phyloP scores from a whole-genome alignment of 2,797 vertebrate genomes.

The Halcyon chelicuti region DNA sequence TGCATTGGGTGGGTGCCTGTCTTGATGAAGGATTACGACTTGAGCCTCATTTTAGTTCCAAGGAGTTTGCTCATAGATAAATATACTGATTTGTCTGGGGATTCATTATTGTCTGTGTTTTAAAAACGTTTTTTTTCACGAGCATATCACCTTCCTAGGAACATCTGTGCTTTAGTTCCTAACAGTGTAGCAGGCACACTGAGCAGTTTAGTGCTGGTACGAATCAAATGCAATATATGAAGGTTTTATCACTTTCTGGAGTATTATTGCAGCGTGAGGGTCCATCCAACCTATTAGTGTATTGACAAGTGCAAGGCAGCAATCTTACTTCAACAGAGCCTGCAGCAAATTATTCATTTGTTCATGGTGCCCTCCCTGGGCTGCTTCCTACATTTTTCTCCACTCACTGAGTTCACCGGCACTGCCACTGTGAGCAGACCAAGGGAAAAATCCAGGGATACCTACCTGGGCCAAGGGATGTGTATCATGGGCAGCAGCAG shows the following conservation, averaged over 20 bases:
- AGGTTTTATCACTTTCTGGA: not conserved
- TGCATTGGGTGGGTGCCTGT: fast-evolving
- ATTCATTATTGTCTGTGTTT: not conserved
- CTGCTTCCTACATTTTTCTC: not conserved
- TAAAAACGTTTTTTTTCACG: not conserved
- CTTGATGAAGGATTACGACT: not conserved
- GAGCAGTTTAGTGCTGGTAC: not conserved
- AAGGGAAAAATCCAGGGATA: not conserved
- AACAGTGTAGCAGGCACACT: not conserved
- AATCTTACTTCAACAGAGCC: not conserved
- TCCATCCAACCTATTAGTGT: not conserved
- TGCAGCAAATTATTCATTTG: not conserved
- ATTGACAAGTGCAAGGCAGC: not conserved
- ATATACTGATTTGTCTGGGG: not conserved
- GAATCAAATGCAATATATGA: not conserved
- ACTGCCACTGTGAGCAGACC: not conserved
- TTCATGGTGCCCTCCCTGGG: fast-evolving
- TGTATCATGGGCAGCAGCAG: not conserved
- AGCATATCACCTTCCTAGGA: not conserved
- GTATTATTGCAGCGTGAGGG: not conserved
- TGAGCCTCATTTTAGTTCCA: not conserved
- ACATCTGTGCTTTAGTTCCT: not conserved
- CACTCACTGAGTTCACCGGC: not conserved
- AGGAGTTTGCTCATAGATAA: not conserved
- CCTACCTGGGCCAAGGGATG: not conserved